These are phyloP conservation scores for Okapia johnstoni DNA, from an alignment of 2,113 vertebrate species.

Conservation along the genomic window DNA sequence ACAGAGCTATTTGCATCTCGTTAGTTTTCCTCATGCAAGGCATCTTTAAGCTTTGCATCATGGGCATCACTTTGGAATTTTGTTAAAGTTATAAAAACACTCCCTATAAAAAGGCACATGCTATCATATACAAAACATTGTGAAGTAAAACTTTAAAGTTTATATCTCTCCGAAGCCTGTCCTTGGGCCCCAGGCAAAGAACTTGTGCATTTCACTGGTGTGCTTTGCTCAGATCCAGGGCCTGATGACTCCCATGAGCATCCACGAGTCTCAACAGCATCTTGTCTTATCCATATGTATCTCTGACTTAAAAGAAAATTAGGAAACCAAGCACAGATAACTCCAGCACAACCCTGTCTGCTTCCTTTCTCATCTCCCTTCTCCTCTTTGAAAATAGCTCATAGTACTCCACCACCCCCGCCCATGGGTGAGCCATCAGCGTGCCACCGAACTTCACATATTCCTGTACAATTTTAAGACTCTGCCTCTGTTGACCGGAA, in stretches of 20 bases:
- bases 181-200: neutral
- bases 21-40: neutral
- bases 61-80: neutral
- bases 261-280: neutral
- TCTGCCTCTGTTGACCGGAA: neutral
- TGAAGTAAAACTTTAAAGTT: neutral
- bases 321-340: neutral
- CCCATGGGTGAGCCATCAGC: neutral
- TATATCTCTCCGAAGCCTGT: neutral
- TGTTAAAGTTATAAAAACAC: neutral
- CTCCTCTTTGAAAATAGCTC: neutral
- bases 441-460: rapidly evolving
- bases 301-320: neutral
- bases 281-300: neutral
- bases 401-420: neutral
- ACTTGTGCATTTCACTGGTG: neutral
- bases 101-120: neutral
- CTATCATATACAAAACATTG: neutral
- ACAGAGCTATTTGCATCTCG: neutral
- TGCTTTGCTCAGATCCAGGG: neutral
- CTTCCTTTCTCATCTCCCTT: neutral
- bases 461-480: neutral
- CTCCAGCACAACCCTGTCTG: neutral
- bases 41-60: neutral
- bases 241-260: neutral